Evolutionary conservation across 2,797 vertebrate genomes (phyloP).

Genomic region (Molossus alvarezi): DNA sequence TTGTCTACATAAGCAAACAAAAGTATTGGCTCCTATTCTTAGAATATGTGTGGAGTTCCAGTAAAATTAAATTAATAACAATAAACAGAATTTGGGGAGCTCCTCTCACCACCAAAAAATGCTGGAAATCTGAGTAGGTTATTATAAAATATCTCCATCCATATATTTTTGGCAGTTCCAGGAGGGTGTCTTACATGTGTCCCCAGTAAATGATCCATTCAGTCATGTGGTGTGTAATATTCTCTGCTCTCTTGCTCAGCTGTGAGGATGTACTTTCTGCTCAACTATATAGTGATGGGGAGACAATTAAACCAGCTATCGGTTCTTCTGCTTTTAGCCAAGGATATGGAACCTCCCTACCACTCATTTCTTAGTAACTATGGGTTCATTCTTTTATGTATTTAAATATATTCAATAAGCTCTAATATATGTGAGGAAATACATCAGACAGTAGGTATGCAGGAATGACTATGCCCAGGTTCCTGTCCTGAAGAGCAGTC

Average conservation of each 20-base stretch:
- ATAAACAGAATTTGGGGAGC: neutral
- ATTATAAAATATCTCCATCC: neutral
- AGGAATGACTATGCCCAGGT: neutral
- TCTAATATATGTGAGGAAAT: neutral
- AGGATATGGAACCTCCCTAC: neutral
- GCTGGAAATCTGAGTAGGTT: neutral
- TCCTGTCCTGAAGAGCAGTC: neutral
- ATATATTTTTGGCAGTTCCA: neutral
- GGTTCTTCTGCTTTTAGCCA: neutral
- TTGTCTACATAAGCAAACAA: neutral
- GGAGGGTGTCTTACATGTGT: neutral
- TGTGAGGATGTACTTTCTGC: neutral
- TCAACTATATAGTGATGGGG: neutral
- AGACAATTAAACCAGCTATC: neutral
- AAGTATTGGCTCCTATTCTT: neutral
- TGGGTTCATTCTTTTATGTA: neutral
- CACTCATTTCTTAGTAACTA: neutral
- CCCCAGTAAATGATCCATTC: neutral
- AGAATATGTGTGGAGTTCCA: neutral
- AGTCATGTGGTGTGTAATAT: neutral
- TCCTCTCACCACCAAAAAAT: neutral
- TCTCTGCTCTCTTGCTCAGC: neutral
- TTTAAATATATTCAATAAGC: neutral
- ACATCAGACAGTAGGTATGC: accelerated
- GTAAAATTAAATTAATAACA: neutral